Percentiles rank a stretch among this genome's conserved stretches.
phyloP scores from a whole-genome alignment of 2,113 vertebrate species.

The Blennius ocellaris region DNA sequence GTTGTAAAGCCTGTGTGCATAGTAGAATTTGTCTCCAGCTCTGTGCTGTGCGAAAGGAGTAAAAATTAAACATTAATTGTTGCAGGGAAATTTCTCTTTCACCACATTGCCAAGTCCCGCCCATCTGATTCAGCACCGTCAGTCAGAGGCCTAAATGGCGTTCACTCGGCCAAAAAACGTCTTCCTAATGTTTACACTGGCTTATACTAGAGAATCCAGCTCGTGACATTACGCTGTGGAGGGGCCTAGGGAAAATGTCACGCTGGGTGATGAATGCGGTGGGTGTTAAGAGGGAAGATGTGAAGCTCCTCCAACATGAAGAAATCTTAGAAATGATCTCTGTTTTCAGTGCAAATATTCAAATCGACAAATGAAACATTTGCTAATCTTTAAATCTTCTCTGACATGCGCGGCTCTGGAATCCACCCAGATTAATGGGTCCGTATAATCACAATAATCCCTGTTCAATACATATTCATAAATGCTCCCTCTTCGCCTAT shows the following conservation, averaged over 20 bases:
- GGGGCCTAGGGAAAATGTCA: slow-evolving; percentile 40
- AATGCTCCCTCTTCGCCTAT: slow-evolving; percentile 13
- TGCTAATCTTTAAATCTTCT: slow-evolving; percentile 53
- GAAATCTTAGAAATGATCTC: slow-evolving; percentile 13
- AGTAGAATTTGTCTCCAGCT: slow-evolving; percentile 13
- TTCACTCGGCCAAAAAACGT: slow-evolving; percentile 63
- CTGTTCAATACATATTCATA: slow-evolving; percentile 42
- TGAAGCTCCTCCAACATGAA: slow-evolving; percentile 32
- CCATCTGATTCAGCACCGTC: slow-evolving; percentile 54
- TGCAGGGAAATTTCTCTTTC: slow-evolving; percentile 41
- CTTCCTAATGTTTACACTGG: slow-evolving; percentile 61
- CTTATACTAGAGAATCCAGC: slow-evolving; percentile 59
- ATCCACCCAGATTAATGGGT: slow-evolving; percentile 14
- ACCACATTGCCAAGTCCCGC: slow-evolving; percentile 55
- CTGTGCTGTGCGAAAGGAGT: slow-evolving; percentile 30
- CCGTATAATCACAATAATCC: slow-evolving; percentile 33
- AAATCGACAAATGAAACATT: slow-evolving; percentile 39
- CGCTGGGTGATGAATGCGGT: neutral
- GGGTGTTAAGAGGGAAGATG: slow-evolving; percentile 11
- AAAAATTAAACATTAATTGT: slow-evolving; percentile 47
- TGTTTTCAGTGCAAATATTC: slow-evolving; percentile 42
- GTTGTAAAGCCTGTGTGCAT: neutral
- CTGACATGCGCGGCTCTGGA: slow-evolving; percentile 23
- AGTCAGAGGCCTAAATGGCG: slow-evolving; percentile 60
- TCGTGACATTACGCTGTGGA: slow-evolving; percentile 48